Evolutionary conservation across 1,140 invertebrate species (phyloP).

Genomic region (Brachystomella parvula): DNA sequence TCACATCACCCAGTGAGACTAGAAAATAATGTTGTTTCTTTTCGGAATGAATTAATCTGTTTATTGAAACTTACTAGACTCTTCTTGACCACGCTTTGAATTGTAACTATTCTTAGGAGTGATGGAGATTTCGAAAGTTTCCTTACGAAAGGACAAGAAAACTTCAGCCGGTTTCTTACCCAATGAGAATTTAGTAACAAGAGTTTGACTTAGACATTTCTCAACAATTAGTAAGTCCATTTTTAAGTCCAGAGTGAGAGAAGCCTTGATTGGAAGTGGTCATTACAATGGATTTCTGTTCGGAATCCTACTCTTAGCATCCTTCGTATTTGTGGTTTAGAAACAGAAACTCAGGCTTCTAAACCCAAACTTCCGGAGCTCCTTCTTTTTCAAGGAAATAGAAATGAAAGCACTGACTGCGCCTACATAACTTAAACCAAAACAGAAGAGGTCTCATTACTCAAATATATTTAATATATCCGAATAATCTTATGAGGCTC

Average conservation of each 20-base stretch:
- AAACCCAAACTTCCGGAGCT: neutral
- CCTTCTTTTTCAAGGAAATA: too few relatives aligned
- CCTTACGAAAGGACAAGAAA: slow-evolving; percentile 9
- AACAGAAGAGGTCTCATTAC: too few relatives aligned
- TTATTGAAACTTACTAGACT: neutral
- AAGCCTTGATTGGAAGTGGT: neutral
- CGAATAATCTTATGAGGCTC: too few relatives aligned
- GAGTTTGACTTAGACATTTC: neutral
- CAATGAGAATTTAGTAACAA: neutral
- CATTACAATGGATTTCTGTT: neutral
- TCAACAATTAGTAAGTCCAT: slow-evolving; percentile 1
- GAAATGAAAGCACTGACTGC: too few relatives aligned
- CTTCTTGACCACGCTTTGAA: neutral
- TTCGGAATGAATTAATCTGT: neutral
- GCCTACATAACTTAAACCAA: too few relatives aligned
- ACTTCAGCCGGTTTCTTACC: neutral
- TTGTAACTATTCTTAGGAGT: neutral
- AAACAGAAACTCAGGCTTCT: neutral
- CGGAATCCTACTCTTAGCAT: neutral
- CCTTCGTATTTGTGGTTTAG: neutral
- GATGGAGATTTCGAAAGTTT: slow-evolving; percentile 20
- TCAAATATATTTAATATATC: too few relatives aligned
- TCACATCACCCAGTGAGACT: slow-evolving; percentile 63
- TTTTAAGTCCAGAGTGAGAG: too few relatives aligned
- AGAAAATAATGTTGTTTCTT: neutral